Base-by-base conservation (phyloP, 2,113 vertebrate species). In the Tor tambroides region DNA sequence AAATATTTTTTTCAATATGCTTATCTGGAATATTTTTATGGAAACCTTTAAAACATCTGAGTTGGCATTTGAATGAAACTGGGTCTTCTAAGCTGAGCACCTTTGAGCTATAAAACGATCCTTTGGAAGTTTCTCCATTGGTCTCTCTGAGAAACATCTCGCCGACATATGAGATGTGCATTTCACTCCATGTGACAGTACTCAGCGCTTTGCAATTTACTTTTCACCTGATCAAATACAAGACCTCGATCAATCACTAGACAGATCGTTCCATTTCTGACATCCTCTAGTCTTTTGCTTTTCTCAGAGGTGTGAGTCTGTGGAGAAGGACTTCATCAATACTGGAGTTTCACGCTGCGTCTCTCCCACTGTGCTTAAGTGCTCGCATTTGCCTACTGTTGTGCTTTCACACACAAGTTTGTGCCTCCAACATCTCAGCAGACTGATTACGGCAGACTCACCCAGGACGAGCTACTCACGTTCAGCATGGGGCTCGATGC, bases 221-320 rank as follows among this genome's bases (percentile, higher is more conserved):
- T 63, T 61, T 59, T 43, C 79, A 81, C 35, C 32, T 56, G 3
- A 56, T 77, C 74, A 74, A 32, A 74, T 26, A 41, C n/a, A 65
- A 46, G 35, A 28, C 2, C 28, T 7, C 1, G 11, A 65, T 63
- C 28, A 79, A n/a, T 78, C 28, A 2, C 12, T 46, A 63, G 41
- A 74, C 26, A 9, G 17, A 49, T 61, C 35, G 71, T 54, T 38
- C 77, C 69, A 51, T 69, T 38, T 3, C 38, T 79, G 15, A 30
- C 87, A 35, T 85, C 69, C 21, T 69, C 63, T 7, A 65, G 65
- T 72, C 63, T 8, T 71, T 80, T 69, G 69, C 30, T 51, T 80
- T 87, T 63, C 41, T 84, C 65, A 51, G 54, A 89, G 85, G 74
- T 89, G 84, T 89, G 88, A 83, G 63, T 83, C 32, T 83, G 80